Conservation (phyloP, 1,140 invertebrate genomes). For the Zophobas morio region DNA sequence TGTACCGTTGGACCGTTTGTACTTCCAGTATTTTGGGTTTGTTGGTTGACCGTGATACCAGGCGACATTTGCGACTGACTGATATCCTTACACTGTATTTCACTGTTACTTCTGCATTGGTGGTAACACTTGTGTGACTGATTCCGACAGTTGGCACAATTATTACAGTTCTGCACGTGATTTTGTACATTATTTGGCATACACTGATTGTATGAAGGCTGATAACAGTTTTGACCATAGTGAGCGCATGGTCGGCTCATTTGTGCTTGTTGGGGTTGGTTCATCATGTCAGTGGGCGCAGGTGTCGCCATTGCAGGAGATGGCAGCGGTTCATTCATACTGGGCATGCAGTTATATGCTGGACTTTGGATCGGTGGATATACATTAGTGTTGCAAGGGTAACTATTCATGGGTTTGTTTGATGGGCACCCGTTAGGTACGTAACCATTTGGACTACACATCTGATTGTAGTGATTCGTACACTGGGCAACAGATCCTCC, state of each 20-base stretch:
- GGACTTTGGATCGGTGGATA: conserved; percentile 48
- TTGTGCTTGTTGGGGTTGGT: conserved; percentile 70
- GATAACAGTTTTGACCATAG: conserved; percentile 63
- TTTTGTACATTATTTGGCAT: conserved; percentile 45
- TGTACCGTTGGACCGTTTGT: conserved; percentile 62
- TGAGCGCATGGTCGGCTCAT: conserved; percentile 69
- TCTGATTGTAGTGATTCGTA: conserved; percentile 68
- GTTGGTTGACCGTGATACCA: conserved; percentile 52
- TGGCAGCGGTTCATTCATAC: conserved; percentile 70
- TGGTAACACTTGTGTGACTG: conserved; percentile 53
- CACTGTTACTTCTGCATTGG: conserved; percentile 67
- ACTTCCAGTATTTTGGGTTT: conserved; percentile 38
- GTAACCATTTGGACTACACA: conserved; percentile 53
- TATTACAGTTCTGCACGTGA: conserved; percentile 45
- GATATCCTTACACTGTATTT: conserved; percentile 79
- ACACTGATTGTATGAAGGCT: conserved; percentile 53
- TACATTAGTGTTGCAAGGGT: conserved; percentile 36
- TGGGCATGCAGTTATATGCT: conserved; percentile 56
- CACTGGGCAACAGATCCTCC: conserved; percentile 60
- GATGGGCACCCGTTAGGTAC: conserved; percentile 49
- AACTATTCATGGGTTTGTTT: conserved; percentile 44
- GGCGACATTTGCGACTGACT: conserved; percentile 75
- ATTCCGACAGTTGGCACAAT: conserved; percentile 49
- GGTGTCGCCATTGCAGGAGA: conserved; percentile 74
- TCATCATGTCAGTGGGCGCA: conserved; percentile 69